Base-by-base conservation (phyloP, 2,797 vertebrate genomes). In the Lindbergichthys nudifrons region DNA sequence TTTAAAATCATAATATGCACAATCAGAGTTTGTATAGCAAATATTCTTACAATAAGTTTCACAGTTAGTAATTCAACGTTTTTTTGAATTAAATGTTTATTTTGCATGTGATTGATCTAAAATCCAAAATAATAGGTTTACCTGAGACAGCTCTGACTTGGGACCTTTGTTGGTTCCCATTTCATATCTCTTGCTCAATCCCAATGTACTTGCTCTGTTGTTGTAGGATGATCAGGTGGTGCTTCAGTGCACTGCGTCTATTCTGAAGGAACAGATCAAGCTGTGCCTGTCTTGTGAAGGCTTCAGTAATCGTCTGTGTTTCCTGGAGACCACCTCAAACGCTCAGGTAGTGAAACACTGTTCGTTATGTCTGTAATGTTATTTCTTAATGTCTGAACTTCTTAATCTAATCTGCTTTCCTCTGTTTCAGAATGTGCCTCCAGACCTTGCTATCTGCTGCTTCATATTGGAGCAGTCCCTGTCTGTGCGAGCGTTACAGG, bases 261-360 rank as follows among this genome's bases (percentile, higher is more conserved):
- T 97, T 69, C 94, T 97, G 15, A 98, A 98, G 89, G 96, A 98
- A 62, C 96, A 97, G 88, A 95, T 98, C 74, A 97, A 98, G 77
- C 91, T 98, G 73, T 98, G 97, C 70, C 92, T 98, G 83, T 96
- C 97, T 0, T 97, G 96, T 2, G 97, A 98, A 87, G 97, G 97
- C 39, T 98, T 98, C 46, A 97, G 97, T 36, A 98, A 98, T 85
- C 96, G 97, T 19, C 93, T 97, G 42, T 98, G 97, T 82, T 98
- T 96, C 89, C 92, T 98, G 52, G 96, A 98, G 90, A 94, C 96
- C 69, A 98, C 97, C 42, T 97, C 97, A 14, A 98, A 98, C 0
- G 96, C 97, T 57, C 96, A 97, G 96, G 97, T 97, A 82, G 4
- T 7, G 8, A 66, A 58, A 45, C 6, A 18, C 18, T 0, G 0